Percentiles rank a stretch among this genome's conserved stretches.
These are phyloP conservation scores for Theonella swinhoei DNA, from an alignment of 37 sponge, comb jelly and placozoan species.

Conservation along the genomic window DNA sequence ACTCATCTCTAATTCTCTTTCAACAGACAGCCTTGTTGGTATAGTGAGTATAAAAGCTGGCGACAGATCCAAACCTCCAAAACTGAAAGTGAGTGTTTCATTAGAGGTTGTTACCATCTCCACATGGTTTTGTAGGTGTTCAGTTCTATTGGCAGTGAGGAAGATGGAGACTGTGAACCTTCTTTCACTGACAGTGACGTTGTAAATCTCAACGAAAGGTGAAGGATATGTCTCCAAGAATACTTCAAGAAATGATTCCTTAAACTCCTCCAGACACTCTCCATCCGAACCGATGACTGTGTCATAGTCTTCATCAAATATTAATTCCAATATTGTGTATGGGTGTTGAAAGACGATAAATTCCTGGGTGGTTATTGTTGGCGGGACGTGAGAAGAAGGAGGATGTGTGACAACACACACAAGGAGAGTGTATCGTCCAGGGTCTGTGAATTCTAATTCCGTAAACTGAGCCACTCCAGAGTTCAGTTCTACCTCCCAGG, in stretches of 20 bases:
- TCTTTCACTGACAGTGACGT: constrained; percentile 23
- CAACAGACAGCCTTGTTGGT: constrained; percentile 13
- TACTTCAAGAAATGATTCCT: not conserved
- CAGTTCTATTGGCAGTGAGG: constrained; percentile 22
- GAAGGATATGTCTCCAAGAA: constrained; percentile 9
- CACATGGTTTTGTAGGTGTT: constrained; percentile 1
- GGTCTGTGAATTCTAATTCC: constrained; percentile 5
- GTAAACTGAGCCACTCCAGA: constrained; percentile 49
- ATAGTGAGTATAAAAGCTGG: constrained; percentile 28
- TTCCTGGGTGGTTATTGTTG: constrained; percentile 4
- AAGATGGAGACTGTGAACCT: constrained; percentile 47
- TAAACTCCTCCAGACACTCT: constrained; percentile 24
- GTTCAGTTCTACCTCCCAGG: constrained; percentile 20
- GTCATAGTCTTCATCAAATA: constrained; percentile 31
- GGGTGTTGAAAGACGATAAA: no score
- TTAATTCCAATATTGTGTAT: constrained; percentile 23
- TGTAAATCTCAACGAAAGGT: constrained; percentile 8
- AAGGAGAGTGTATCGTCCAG: constrained; percentile 27
- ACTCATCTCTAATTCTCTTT: constrained; percentile 5
- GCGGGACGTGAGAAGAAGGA: not conserved
- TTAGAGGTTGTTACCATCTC: not conserved
- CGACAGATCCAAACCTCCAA: constrained; percentile 3
- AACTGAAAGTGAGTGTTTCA: constrained; percentile 19
- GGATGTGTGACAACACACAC: constrained; percentile 48
- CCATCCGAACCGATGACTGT: not conserved